Evolutionary conservation across 2,797 vertebrate genomes (phyloP).

Genomic region (Siniperca undulata): DNA sequence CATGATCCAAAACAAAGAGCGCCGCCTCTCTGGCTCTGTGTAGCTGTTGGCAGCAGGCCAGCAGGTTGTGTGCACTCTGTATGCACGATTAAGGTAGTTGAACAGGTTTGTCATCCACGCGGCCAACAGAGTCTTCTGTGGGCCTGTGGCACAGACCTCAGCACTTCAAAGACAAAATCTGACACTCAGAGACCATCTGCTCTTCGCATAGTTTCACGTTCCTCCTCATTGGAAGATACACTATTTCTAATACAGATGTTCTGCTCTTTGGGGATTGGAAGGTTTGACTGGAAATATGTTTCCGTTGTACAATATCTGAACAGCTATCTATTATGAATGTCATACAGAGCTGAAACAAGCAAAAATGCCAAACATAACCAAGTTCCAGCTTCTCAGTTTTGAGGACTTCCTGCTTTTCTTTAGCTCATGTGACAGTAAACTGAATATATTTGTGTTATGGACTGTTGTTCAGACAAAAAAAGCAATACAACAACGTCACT

Average conservation of each 20-base stretch:
- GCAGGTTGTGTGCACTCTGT: conserved; percentile 24
- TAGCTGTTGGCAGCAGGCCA: conserved; percentile 34
- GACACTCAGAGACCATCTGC: conserved; percentile 36
- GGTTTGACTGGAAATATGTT: conserved; percentile 5
- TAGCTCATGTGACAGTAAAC: neutral
- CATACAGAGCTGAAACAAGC: neutral
- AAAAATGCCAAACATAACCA: neutral
- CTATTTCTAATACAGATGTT: conserved; percentile 13
- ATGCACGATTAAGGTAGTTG: conserved; percentile 45
- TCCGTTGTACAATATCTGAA: neutral
- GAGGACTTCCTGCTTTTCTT: neutral
- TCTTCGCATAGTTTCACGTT: conserved; percentile 22
- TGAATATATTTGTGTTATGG: neutral
- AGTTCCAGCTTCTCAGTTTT: neutral
- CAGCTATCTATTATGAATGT: neutral
- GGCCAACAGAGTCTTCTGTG: conserved; percentile 29
- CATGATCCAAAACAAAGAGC: conserved; percentile 43
- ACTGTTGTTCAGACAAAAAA: neutral
- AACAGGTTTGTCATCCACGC: conserved; percentile 60
- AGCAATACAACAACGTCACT: neutral
- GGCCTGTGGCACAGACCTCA: conserved; percentile 7
- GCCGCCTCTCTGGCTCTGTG: conserved; percentile 14
- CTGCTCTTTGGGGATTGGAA: neutral
- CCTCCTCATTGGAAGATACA: neutral
- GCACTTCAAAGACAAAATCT: conserved; percentile 53